A percentile compares a stretch with the other conserved stretches of the same genome.
phyloP scores from a whole-genome alignment of 2,797 vertebrate genomes.

The Phrynocephalus vlangalii region DNA sequence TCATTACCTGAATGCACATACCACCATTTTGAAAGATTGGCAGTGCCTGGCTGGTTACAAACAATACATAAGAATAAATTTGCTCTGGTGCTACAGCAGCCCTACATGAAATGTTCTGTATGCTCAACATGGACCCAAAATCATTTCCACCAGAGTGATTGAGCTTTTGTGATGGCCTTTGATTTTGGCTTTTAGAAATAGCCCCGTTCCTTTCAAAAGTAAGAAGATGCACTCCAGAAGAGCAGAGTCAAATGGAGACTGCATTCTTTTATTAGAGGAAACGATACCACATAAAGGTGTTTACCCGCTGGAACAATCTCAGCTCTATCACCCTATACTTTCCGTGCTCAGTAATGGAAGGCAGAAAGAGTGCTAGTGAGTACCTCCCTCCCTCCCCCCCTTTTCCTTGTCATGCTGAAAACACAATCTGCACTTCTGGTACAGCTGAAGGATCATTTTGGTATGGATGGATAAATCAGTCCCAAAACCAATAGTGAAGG shows the following conservation, averaged over 20 bases:
- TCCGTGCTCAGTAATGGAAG: conserved; percentile 51
- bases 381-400: conserved; percentile 39
- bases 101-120: not conserved
- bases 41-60: not conserved
- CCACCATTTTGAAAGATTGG: not conserved
- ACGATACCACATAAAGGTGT: conserved; percentile 45
- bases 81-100: not conserved
- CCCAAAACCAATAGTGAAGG: conserved; percentile 75
- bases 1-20: not conserved
- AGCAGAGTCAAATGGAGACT: conserved; percentile 31
- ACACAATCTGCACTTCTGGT: conserved; percentile 70
- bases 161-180: conserved; percentile 19
- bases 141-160: conserved; percentile 3
- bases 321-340: conserved; percentile 56
- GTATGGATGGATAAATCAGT: conserved; percentile 77
- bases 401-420: conserved; percentile 55
- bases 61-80: not conserved
- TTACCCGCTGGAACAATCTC: conserved; percentile 52
- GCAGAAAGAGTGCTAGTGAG: not conserved
- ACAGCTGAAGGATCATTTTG: conserved; percentile 55
- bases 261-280: conserved; percentile 40
- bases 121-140: not conserved
- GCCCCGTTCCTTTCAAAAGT: conserved; percentile 26
- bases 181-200: conserved; percentile 20
- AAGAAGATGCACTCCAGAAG: conserved; percentile 36